Evolutionary conservation across 2,113 vertebrate genomes (phyloP).

Genomic region (Castor canadensis): DNA sequence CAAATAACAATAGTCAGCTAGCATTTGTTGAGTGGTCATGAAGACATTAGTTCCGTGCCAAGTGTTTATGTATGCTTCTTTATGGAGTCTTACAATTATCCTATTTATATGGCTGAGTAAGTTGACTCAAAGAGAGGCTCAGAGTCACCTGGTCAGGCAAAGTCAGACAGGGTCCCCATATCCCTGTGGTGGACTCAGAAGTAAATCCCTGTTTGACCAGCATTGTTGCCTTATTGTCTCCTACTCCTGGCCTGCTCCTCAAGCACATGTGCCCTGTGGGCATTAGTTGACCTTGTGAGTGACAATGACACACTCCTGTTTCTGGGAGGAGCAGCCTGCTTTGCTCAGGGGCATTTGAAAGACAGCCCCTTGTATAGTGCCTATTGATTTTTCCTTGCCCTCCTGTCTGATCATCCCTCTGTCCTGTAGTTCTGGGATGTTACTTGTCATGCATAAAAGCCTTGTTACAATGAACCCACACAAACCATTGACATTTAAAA

Average conservation of each 20-base stretch:
- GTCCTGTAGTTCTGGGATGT: slow-evolving; percentile 31
- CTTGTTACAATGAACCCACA: slow-evolving; percentile 69
- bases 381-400: slow-evolving; percentile 57
- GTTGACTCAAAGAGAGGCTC: not conserved
- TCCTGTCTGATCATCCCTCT: slow-evolving; percentile 40
- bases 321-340: not conserved
- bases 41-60: not conserved
- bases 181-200: not conserved
- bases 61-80: not conserved
- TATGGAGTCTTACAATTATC: not conserved
- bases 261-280: not conserved
- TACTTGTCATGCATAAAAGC: slow-evolving; percentile 53
- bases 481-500: slow-evolving; percentile 71
- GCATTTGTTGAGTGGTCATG: not conserved
- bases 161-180: not conserved
- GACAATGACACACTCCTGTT: not conserved
- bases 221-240: not conserved
- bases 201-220: not conserved
- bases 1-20: not conserved
- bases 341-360: not conserved
- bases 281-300: not conserved
- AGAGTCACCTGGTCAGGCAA: not conserved
- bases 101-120: slow-evolving; percentile 6
- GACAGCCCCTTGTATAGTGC: not conserved
- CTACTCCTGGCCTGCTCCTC: not conserved